Evolutionary conservation across 2,797 vertebrate species (phyloP), one percentile per base, ranked within the genome.

Genomic region (Acanthurus tractus): DNA sequence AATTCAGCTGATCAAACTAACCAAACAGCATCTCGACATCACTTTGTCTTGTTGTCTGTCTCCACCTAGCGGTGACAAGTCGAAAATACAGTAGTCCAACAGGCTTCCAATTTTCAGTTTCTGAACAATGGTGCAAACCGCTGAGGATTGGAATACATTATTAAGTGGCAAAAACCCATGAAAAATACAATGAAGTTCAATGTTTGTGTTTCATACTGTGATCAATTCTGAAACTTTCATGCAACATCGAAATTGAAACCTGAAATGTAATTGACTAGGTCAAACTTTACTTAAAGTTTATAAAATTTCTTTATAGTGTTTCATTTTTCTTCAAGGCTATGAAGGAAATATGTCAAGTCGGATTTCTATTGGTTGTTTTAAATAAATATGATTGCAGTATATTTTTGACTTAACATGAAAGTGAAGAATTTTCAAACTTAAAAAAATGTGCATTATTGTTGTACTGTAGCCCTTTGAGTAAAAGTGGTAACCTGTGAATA

Each of bases 11-110:
- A 1, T n/a, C 34, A 20, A 36, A 67, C 23, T 53, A 7, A 22
- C 5, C 7, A 7, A 13, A 4, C 14, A 65, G 63, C 6, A 0
- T 1, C 45, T 18, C 17, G n/a, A 1, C 8, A 61, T 8, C 2
- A 3, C 20, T 18, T 14, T 69, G 0, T 9, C 38, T 61, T 52
- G 53, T 13, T 53, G 49, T 81, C 22, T 93, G 90, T 87, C 88
- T 85, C 88, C 90, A 82, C 56, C 92, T 92, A 82, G 86, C 59
- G 93, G 6, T 48, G 3, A 18, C 0, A 17, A 3, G 0, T 11
- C 4, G 3, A 63, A 25, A 81, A 0, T 59, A 34, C 81, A 82
- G 17, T 0, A 14, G 20, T 13, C 2, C 11, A 12, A 1, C 20
- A 17, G 3, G 34, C 14, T 34, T 29, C 40, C 6, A 4, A 42